These are phyloP conservation scores for Lapara coniferarum DNA, from an alignment of 2,888 invertebrate species.

Conservation along the genomic window DNA sequence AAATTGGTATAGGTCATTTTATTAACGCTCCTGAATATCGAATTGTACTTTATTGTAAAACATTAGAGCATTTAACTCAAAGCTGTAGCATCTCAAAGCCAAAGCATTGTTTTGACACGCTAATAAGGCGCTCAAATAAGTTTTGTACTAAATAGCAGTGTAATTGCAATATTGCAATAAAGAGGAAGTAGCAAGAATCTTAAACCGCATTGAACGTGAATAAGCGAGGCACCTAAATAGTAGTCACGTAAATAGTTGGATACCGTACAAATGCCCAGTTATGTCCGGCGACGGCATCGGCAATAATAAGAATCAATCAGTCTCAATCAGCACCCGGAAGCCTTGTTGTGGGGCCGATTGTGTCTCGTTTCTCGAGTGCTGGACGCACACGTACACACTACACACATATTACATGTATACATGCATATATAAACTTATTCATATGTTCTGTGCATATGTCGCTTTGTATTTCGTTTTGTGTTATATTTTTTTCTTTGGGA, in stretches of 20 bases:
- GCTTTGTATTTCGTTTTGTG: too few relatives aligned
- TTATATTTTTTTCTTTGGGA: background rate
- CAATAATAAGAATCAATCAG: constrained; percentile 72
- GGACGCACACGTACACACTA: constrained; percentile 12
- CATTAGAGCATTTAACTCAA: too few relatives aligned
- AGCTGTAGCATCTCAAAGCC: too few relatives aligned
- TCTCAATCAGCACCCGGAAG: constrained; percentile 76
- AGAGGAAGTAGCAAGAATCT: background rate
- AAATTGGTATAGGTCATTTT: too few relatives aligned
- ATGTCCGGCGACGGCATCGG: constrained; percentile 42
- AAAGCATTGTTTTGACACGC: too few relatives aligned
- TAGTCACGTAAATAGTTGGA: constrained; percentile 28
- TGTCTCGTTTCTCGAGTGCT: constrained; percentile 53
- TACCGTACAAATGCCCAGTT: constrained; percentile 55
- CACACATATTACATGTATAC: too few relatives aligned
- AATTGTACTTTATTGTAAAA: too few relatives aligned
- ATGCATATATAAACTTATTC: too few relatives aligned
- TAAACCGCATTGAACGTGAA: constrained; percentile 20
- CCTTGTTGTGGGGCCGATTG: constrained; percentile 65
- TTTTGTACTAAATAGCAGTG: background rate
- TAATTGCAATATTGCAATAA: background rate
- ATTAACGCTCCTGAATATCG: too few relatives aligned
- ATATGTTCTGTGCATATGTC: too few relatives aligned
- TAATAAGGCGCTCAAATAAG: too few relatives aligned
- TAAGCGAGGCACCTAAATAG: constrained; percentile 12